These are phyloP conservation scores for Pterophyllum scalare DNA, from an alignment of 2,113 vertebrate species.

Conservation along the genomic window DNA sequence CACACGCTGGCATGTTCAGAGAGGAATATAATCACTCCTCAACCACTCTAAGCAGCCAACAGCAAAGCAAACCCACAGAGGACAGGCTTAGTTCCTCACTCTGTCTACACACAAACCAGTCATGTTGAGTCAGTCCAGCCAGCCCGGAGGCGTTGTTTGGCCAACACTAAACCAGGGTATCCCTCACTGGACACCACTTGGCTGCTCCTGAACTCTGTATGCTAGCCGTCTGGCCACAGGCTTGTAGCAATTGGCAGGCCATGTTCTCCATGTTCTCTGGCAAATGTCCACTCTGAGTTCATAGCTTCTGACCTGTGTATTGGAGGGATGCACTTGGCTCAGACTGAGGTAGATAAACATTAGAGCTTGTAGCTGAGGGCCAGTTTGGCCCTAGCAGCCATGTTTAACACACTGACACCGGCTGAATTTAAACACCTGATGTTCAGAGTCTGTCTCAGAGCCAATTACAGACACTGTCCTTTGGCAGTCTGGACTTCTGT, in stretches of 20 bases:
- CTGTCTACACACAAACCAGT: conserved; percentile 19
- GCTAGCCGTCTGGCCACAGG: conserved; percentile 70
- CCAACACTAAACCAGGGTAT: conserved; percentile 48
- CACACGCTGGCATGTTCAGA: background rate
- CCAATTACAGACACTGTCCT: conserved; percentile 50
- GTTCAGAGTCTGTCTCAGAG: conserved; percentile 61
- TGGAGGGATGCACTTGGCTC: conserved; percentile 58
- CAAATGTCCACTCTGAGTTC: conserved; percentile 58
- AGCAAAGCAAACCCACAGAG: conserved; percentile 25
- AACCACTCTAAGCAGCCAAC: conserved; percentile 8
- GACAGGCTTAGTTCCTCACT: background rate
- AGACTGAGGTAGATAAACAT: conserved; percentile 49
- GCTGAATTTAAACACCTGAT: conserved; percentile 67
- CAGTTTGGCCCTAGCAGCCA: conserved; percentile 64
- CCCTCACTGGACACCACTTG: conserved; percentile 75
- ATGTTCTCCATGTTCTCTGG: conserved; percentile 49
- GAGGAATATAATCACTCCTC: conserved; percentile 2
- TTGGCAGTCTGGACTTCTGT: background rate
- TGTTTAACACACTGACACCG: conserved; percentile 55
- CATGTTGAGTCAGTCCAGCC: conserved; percentile 52
- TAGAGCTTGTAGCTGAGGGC: conserved; percentile 59
- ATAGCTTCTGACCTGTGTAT: conserved; percentile 67
- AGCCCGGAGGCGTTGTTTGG: conserved; percentile 73
- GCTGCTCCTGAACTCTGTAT: conserved; percentile 62
- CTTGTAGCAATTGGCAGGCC: conserved; percentile 69